phyloP scores from a whole-genome alignment of 2,797 vertebrate genomes.

The Hydrophis major region DNA sequence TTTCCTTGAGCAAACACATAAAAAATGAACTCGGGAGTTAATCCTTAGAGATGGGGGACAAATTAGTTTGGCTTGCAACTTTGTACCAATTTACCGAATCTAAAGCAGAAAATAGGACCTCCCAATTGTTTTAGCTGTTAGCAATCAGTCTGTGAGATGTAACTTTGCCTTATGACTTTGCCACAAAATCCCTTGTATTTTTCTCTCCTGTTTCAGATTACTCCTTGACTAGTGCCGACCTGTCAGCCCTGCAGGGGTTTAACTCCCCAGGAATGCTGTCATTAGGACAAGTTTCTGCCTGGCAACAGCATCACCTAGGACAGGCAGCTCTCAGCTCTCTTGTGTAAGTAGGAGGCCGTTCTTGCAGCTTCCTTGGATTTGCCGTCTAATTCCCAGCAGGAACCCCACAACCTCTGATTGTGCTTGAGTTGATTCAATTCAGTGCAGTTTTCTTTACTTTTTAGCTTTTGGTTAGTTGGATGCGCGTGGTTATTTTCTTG shows the following conservation, averaged over 20 bases:
- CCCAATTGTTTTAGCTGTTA: background rate
- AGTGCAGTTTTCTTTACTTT: fast-evolving
- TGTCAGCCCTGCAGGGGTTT: slow-evolving; percentile 95
- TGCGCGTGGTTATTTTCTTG: fast-evolving
- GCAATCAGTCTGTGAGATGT: background rate
- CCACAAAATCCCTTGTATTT: background rate
- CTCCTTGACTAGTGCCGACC: slow-evolving; percentile 93
- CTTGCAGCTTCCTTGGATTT: background rate
- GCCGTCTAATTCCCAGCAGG: background rate
- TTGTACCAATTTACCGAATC: background rate
- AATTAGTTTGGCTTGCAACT: background rate
- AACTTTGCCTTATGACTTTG: background rate
- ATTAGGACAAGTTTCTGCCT: slow-evolving; percentile 94
- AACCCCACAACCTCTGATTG: slow-evolving; percentile 29
- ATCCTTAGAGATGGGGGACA: background rate
- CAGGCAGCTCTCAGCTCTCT: slow-evolving; percentile 95
- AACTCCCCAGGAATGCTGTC: slow-evolving; percentile 91
- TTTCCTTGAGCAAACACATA: background rate
- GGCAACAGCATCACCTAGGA: slow-evolving; percentile 97
- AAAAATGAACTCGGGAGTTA: background rate
- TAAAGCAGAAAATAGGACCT: fast-evolving
- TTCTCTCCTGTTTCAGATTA: slow-evolving; percentile 80
- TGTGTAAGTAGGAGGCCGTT: slow-evolving; percentile 84
- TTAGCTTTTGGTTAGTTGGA: background rate
- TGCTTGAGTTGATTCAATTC: slow-evolving; percentile 16